Base-by-base conservation (phyloP, 2,797 vertebrate species). In the Diceros bicornis region DNA sequence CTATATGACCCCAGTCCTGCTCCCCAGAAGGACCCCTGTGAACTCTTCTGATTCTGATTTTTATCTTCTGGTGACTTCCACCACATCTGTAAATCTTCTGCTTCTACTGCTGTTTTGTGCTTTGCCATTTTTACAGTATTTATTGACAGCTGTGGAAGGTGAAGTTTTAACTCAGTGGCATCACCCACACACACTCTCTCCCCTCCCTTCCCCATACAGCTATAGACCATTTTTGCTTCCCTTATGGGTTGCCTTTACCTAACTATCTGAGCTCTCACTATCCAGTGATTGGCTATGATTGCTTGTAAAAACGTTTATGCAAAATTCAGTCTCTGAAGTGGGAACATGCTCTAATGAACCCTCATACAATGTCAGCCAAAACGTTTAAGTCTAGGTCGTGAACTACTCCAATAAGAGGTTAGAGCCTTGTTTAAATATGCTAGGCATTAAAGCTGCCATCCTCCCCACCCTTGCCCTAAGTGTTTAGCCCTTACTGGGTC, bases 251-350 rank as follows among this genome's bases (percentile, higher is more conserved):
- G 25, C 12, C 86, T 44, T 90, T 78, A 55, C 50, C 44, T 62
- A 50, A 18, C 55, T 64, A 27, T 52, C 68, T 68, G 85, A 92
- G 27, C 25, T 79, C 44, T 88, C 86, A 37, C 57, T 74, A 32
- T 29, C 25, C 66, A 64, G 7, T 52, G 29, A 71, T 59, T 72
- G 62, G 6, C 66, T 34, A 81, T 29, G 85, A 69, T 34, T 27
- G 7, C 55, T 77, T 83, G 9, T 37, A 87, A 87, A 94, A 91
- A 32, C 18, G 3, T 82, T 16, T 74, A 52, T 68, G 34, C 17
- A 66, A 93, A 88, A 72, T 64, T 32, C 57, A 87, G 11, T 25
- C 77, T 96, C 75, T 78, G 27, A 91, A 78, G 20, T 75, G 25
- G 50, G 69, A 74, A 69, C 11, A 93, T 92, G 17, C n/a, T 85